Evolutionary conservation across 2,797 vertebrate species (phyloP).

Genomic region (Spatula versicolor): DNA sequence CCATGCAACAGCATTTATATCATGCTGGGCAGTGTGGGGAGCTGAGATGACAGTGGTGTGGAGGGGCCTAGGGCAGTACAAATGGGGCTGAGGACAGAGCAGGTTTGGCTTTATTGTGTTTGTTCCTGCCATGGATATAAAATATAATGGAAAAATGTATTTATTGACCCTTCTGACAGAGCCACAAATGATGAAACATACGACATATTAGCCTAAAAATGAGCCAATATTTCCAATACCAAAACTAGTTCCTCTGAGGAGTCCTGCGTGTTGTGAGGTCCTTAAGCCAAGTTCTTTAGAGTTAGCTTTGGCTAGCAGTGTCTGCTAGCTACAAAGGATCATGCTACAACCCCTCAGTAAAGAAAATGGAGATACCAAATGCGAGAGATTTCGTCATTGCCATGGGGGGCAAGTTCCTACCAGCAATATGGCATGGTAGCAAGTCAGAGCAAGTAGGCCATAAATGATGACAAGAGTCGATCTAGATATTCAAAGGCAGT

Average conservation of each 20-base stretch:
- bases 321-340: not conserved
- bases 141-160: not conserved
- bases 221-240: not conserved
- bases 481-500: not conserved
- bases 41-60: not conserved
- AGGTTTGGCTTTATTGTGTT: not conserved
- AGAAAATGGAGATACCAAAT: not conserved
- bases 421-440: not conserved
- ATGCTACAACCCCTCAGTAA: not conserved
- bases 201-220: rapidly evolving
- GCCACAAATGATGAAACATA: not conserved
- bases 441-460: not conserved
- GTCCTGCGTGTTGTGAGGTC: not conserved
- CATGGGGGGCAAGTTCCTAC: not conserved
- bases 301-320: not conserved
- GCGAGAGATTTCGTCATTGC: not conserved
- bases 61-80: not conserved
- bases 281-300: not conserved
- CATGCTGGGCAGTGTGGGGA: not conserved
- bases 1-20: not conserved
- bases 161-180: not conserved
- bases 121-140: not conserved
- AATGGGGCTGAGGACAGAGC: not conserved
- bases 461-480: not conserved
- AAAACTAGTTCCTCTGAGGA: not conserved